Base-by-base conservation (phyloP, 2,797 vertebrate species). In the Chanos chanos region DNA sequence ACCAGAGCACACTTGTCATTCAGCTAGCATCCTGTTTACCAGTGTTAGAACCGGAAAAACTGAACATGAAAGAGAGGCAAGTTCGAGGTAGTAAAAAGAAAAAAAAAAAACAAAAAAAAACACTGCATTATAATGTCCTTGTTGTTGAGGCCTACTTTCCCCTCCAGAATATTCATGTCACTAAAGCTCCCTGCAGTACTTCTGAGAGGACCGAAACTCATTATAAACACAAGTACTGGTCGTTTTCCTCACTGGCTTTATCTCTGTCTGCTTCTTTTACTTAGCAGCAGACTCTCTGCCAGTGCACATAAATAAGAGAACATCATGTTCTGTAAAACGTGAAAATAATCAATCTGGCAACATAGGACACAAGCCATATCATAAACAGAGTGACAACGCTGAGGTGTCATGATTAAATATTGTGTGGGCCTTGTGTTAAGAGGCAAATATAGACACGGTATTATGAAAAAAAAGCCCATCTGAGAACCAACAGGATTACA, bases 101-200 rank as follows among this genome's bases (percentile, higher is more conserved):
- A 24, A n/a, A 6, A 4, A 8, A 43, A n/a, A 39, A 8, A 8
- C 37, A 44, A 36, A 28, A 13, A 21, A 16, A 64, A 56, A 36
- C 13, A 19, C 15, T 15, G 10, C 4, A 8, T 53, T 59, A 25
- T 43, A 48, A 47, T 68, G 53, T 30, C 36, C 33, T 39, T 12
- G 27, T 18, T 43, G 18, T 44, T 34, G 27, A 30, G n/a, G 30
- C 12, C 41, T 22, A 22, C 13, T 18, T 47, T 33, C 4, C 48
- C 21, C 34, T 16, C 57, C 58, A 57, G 52, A 65, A 68, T 71
- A 65, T 68, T 71, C 61, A 68, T 66, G 72, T 50, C 34, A 10
- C 30, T 16, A 9, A 4, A n/a, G 43, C 39, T 33, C 57, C 18
- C 36, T 40, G 15, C 25, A 27, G 41, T 37, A 27, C 40, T 53